phyloP scores from a whole-genome alignment of 2,888 invertebrate genomes.

The Tetanocera ferruginea region DNA sequence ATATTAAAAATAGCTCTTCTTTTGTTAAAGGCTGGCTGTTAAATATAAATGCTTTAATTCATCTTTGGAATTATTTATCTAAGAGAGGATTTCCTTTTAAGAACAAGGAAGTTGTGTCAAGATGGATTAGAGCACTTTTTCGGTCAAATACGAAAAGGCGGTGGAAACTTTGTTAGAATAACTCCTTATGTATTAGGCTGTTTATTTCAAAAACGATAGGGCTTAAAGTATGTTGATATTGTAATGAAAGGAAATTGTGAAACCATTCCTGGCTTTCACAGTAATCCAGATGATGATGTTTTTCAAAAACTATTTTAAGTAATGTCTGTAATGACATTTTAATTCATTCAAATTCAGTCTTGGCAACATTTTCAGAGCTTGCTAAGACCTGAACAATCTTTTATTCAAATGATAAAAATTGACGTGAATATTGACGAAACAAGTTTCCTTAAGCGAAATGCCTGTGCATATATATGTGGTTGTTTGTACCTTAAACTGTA shows the following conservation, averaged over 20 bases:
- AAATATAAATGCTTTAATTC: no score
- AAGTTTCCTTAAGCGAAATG: not conserved
- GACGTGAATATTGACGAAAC: no score
- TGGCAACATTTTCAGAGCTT: slow-evolving; percentile 22
- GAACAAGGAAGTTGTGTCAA: slow-evolving; percentile 1
- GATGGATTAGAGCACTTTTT: not conserved
- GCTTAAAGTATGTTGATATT: not conserved
- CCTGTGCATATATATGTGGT: not conserved
- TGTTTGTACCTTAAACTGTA: not conserved
- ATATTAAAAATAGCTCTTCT: not conserved
- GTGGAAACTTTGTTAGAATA: not conserved
- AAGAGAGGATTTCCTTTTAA: not conserved
- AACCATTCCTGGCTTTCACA: not conserved
- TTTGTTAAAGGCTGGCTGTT: no score
- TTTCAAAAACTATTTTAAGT: not conserved
- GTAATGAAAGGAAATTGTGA: not conserved
- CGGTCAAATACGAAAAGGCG: not conserved
- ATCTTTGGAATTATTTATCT: not conserved
- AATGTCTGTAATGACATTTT: not conserved
- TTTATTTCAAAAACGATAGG: not conserved
- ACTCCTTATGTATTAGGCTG: not conserved
- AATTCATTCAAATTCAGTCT: not conserved
- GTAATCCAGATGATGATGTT: not conserved
- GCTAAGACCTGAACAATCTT: not conserved
- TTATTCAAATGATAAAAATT: not conserved